A percentile compares a stretch with the other conserved stretches of the same genome.
Evolutionary conservation across 2,888 invertebrate species (phyloP).

Genomic region (Plagiodera versicolora): DNA sequence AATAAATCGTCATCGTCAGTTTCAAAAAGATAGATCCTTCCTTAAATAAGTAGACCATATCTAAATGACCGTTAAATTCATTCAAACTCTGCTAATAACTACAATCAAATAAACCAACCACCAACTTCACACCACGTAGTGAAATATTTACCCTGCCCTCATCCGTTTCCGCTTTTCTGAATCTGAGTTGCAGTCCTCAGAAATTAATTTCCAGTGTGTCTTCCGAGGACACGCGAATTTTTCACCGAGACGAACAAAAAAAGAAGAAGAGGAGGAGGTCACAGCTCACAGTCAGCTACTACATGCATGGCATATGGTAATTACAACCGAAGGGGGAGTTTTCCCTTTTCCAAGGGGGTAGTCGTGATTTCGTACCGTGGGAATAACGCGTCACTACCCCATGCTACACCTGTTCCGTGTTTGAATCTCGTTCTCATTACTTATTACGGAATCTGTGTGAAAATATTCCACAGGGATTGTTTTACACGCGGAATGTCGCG

Average conservation of each 20-base stretch:
- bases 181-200: too few relatives aligned
- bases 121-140: too few relatives aligned
- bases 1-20: too few relatives aligned
- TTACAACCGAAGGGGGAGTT: conserved; percentile 34
- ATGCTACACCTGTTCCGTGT: conserved; percentile 29
- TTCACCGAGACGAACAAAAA: too few relatives aligned
- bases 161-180: too few relatives aligned
- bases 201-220: neutral
- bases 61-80: too few relatives aligned
- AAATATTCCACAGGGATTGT: conserved; percentile 16
- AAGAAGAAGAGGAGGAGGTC: neutral
- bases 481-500: conserved; percentile 12
- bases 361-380: conserved; percentile 48
- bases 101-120: too few relatives aligned
- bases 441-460: conserved; percentile 19
- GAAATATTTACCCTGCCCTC: too few relatives aligned
- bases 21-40: too few relatives aligned
- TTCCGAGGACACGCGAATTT: neutral
- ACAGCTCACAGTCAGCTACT: neutral
- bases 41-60: too few relatives aligned
- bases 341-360: conserved; percentile 40
- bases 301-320: conserved; percentile 33
- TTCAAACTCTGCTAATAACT: too few relatives aligned
- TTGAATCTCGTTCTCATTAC: neutral
- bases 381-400: conserved; percentile 34